These are phyloP conservation scores for Melinopterus prodromus DNA, from an alignment of 2,888 invertebrate species.

Conservation along the genomic window DNA sequence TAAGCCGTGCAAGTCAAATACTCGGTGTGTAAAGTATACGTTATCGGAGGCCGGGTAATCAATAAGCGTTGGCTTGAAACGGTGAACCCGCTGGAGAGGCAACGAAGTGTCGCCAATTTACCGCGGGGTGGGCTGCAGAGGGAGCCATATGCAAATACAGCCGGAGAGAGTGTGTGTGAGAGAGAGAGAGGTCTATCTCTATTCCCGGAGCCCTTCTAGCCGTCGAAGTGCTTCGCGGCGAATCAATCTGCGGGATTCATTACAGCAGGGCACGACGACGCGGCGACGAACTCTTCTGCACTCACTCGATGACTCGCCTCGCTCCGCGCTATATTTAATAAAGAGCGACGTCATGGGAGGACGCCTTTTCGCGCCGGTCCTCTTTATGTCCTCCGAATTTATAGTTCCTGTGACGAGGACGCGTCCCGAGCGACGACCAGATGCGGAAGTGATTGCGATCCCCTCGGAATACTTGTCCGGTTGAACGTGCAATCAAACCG, in stretches of 20 bases:
- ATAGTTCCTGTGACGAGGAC: neutral
- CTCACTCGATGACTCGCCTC: neutral
- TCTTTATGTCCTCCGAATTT: neutral
- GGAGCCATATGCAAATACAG: neutral
- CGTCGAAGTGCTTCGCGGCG: neutral
- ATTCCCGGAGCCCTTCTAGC: neutral
- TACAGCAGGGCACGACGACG: neutral
- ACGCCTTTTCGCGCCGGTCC: neutral
- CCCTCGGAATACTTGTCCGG: neutral
- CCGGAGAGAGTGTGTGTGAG: neutral
- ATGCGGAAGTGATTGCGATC: neutral
- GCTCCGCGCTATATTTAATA: neutral
- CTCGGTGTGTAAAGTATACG: neutral
- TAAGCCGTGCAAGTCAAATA: neutral
- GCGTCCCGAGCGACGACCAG: neutral
- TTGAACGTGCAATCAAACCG: neutral
- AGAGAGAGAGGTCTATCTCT: neutral
- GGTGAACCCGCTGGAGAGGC: neutral
- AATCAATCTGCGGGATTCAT: neutral
- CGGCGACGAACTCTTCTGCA: neutral
- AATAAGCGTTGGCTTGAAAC: neutral
- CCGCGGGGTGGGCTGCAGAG: neutral
- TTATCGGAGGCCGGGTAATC: neutral
- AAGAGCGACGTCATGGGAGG: neutral
- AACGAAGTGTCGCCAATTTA: constrained; percentile 4